Percentiles rank a stretch among this genome's conserved stretches.
These are phyloP conservation scores for Linyphia triangularis DNA, from an alignment of 2,888 invertebrate genomes.

Conservation along the genomic window DNA sequence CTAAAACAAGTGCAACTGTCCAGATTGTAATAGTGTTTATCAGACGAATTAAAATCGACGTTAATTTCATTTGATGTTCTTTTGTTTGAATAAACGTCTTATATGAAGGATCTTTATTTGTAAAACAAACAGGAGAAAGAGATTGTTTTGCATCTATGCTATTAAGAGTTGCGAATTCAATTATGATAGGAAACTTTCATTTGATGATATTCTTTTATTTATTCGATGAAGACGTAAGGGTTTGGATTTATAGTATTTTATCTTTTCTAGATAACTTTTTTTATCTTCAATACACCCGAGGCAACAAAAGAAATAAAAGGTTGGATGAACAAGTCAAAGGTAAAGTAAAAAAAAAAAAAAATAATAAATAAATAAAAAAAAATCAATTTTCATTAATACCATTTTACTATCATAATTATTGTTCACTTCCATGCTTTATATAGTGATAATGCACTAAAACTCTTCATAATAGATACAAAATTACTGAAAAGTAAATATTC, in stretches of 20 bases:
- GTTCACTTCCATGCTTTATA: no score
- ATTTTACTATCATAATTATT: no score
- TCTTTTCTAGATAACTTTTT: no score
- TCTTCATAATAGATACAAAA: no score
- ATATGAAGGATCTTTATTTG: constrained; percentile 29
- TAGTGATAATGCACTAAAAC: no score
- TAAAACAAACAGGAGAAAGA: constrained; percentile 43
- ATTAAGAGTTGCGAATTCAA: constrained; percentile 52
- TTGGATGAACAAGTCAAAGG: no score
- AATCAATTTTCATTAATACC: no score
- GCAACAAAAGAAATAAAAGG: no score
- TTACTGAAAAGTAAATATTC: no score
- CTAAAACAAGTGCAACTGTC: background rate
- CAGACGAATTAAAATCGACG: constrained; percentile 55
- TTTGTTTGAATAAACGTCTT: constrained; percentile 25
- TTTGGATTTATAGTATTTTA: background rate
- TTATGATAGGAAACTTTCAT: constrained; percentile 31
- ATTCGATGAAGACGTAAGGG: background rate
- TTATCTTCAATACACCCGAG: no score
- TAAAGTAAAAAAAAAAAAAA: no score
- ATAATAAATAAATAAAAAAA: no score
- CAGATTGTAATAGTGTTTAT: constrained; percentile 38
- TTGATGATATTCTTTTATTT: constrained; percentile 15
- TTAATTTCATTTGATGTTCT: constrained; percentile 59
- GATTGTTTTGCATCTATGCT: constrained; percentile 24